Evolutionary conservation across 2,797 vertebrate species (phyloP), one percentile per base, ranked within the genome.

Genomic region (Pelochelys cantorii): DNA sequence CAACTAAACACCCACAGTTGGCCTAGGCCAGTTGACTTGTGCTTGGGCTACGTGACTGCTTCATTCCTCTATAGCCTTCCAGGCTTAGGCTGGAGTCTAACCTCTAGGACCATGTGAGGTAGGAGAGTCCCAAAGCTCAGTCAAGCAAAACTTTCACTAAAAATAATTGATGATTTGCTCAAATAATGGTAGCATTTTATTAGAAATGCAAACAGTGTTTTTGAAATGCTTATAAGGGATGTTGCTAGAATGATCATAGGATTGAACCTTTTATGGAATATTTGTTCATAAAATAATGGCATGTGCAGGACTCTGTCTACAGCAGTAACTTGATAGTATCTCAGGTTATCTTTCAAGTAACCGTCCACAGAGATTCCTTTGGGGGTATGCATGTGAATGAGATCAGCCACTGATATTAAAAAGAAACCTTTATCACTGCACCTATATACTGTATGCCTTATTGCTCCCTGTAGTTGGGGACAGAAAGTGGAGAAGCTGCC

Each of bases 311-410:
- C 65, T 68, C n/a, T 65, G 31, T 65, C 15, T 34, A 34, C 18
- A 34, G n/a, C n/a, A 15, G 18, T 68, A 68, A n/a, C n/a, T 18
- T 68, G 65, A 34, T 68, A 20, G 65, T 34, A 68, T 34, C 65
- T 34, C n/a, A 11, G 65, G 65, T 34, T 68, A 17, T 68, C n/a
- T 13, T 62, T 62, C 10, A 34, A 34, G 14, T 68, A 62, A 34
- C 22, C 20, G n/a, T 34, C 65, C n/a, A 68, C 14, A 68, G 17
- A 34, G 18, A 34, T 68, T 68, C n/a, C n/a, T 5, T 7, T 68
- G n/a, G 17, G 18, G n/a, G 7, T 5, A 4, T 68, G 5, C 65
- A 34, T 2, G 5, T 68, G n/a, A 3, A 15, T 5, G 17, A 34
- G 65, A 34, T 68, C n/a, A 20, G 65, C n/a, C n/a, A 68, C 65